Conservation (phyloP, 2,888 invertebrate species). For the Operophtera brumata region DNA sequence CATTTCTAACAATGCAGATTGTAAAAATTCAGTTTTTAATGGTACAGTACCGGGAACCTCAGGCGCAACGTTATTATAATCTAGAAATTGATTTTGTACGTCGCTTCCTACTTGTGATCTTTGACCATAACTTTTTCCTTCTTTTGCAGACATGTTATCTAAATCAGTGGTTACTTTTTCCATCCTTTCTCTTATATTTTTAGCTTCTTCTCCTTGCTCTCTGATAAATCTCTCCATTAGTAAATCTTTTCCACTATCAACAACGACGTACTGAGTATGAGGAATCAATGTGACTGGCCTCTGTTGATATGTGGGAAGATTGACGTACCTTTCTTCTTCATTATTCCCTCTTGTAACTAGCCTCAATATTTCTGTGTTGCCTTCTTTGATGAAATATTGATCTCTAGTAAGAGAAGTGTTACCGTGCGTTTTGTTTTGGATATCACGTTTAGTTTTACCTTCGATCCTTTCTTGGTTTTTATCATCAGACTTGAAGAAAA, state of each 20-base stretch:
- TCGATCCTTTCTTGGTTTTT: conserved; percentile 62
- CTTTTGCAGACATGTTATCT: conserved; percentile 75
- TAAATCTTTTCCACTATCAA: conserved; percentile 91
- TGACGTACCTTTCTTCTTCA: conserved; percentile 83
- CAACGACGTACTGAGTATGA: conserved; percentile 82
- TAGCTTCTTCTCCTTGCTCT: conserved; percentile 86
- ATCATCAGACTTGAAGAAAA: conserved; percentile 70
- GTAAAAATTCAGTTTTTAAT: conserved; percentile 64
- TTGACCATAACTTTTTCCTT: conserved; percentile 72
- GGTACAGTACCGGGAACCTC: conserved; percentile 71
- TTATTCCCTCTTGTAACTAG: conserved; percentile 87
- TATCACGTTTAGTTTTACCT: conserved; percentile 54
- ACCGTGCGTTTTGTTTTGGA: conserved; percentile 56
- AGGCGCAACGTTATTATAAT: conserved; percentile 58
- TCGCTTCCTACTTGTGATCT: conserved; percentile 59
- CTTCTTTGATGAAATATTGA: conserved; percentile 90
- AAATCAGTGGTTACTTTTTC: conserved; percentile 67
- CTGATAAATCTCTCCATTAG: conserved; percentile 91
- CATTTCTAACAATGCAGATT: conserved; percentile 71
- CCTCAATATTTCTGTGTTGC: conserved; percentile 90
- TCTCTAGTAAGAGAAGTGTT: conserved; percentile 79
- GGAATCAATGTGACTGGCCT: conserved; percentile 79
- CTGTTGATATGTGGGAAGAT: conserved; percentile 76
- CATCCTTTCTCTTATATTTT: conserved; percentile 79
- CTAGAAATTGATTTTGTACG: conserved; percentile 55